Base-by-base conservation (phyloP, 2,888 invertebrate genomes). In the Acleris sparsana region DNA sequence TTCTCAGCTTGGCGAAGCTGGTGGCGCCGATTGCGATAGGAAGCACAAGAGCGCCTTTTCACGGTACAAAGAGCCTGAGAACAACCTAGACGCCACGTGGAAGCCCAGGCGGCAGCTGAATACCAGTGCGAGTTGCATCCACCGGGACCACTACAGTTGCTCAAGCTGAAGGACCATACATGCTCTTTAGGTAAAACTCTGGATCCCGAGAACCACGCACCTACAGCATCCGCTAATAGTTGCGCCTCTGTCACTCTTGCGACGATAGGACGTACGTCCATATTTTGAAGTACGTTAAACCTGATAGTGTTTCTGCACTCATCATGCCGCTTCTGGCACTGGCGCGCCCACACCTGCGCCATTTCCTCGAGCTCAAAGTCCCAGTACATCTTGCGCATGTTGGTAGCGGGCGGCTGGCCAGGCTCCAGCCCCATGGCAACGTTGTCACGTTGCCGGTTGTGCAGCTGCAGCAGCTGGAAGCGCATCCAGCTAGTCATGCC, bases 331-430 rank as follows among this genome's bases (percentile, higher is more conserved):
- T 91, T 90, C 70, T 88, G 92, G 69, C 93, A 93, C 65, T 92
- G 91, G 9, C 93, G 84, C 0, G 92, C 93, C 93, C 93, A 93
- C 5, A 86, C 75, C 46, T 92, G 91, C 0, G 93, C 93, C 84
- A 84, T 87, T 25, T 82, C 75, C 67, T 93, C 93, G 0, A 93
- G 79, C 70, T 93, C 93, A 65, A 86, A 85, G 65, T 93, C 93
- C 93, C 93, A 93, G 69, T 92, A 93, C 86, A 93, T 83, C 73
- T 93, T 92, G 7, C 91, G 86, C 93, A 93, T 93, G 70, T 93
- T 93, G 3, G 88, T 78, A 1, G 93, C 93, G 1, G 89, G 83
- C 1, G 93, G 93, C 71, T 93, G 93, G 0, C 89, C 91, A 0
- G 90, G 84, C 69, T 93, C 89, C 33, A 89, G 74, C 0, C 93